Evolutionary conservation across 2,113 vertebrate genomes (phyloP), one percentile per base, ranked within the genome.

Genomic region (Cololabis saira): DNA sequence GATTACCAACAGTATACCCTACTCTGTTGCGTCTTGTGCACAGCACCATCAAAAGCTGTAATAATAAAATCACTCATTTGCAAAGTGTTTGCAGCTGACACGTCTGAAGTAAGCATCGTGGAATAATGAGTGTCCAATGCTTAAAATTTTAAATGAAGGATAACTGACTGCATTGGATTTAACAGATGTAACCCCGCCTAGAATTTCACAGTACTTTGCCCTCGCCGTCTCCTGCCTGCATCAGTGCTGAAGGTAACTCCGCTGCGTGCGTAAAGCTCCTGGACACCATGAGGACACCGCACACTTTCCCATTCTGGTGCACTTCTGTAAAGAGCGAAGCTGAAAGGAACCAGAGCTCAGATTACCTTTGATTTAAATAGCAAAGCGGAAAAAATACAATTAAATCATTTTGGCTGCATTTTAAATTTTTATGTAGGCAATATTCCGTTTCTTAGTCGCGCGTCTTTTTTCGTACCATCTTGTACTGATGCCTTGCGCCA

Each of bases 111-210:
- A 56, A 43, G 41, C 15, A 45, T 3, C 21, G 57, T 59, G 51
- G 41, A 55, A 61, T 24, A 50, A 50, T 33, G 44, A 47, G 59
- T 49, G 61, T 64, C 17, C 45, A 2, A 16, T 43, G 40, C 6
- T 7, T 6, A 22, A 54, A 51, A 51, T 63, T 68, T 45, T 57
- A 45, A 53, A 56, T 42, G 57, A 59, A 74, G 67, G 69, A 74
- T 44, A 64, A 18, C 27, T 75, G 48, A 22, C 58, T 60, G 49
- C 3, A 21, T 4, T 63, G 61, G 37, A 85, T 83, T 68, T 64
- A 80, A 51, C 66, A 83, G 79, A 76, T 76, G 73, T 61, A 89
- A 90, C 89, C 80, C 87, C 91, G 92, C 92, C 91, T 91, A 66
- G 61, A 81, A 76, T 74, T 66, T 44, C 74, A 67, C 70, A 68